Base-by-base conservation (phyloP, 2,888 invertebrate genomes). In the Diarsia mendica region DNA sequence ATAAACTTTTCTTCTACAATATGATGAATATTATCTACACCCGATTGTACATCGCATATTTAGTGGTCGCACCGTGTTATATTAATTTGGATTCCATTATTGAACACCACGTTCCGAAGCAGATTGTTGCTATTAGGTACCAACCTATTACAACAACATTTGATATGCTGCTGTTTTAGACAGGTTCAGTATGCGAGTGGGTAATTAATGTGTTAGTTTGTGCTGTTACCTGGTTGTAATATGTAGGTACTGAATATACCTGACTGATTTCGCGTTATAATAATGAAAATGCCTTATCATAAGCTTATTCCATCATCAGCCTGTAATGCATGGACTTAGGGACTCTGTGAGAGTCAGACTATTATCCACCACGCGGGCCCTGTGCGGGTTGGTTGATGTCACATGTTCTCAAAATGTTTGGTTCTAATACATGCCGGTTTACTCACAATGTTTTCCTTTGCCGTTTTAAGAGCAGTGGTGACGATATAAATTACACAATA, bases 71-170 rank as follows among this genome's bases (percentile, higher is more conserved):
- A 67, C 51, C 3, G 2, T 9, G 44, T 0, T 33, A 15, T 58
- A 68, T 67, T 75, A 61, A 61, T 75, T 67, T 51, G 48, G 75
- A 23, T 67, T 76, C 75, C 75, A 68, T 75, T 61, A 75, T 46
- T 53, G 75, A 76, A 44, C 67, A 46, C 6, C 9, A 23, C 60
- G 60, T 2, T 10, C 9, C 5, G 33, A 9, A 28, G 33, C 13
- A 23, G 46, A 60, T 60, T 51, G 58, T 9, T 55, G 18, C 15
- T 48, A 39, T 8, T 39, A 39, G 8, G 39, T 39, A 39, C 2
- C 39, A 39, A 39, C 39, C 39, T 39, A 18, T 33, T 48, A 15
- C 11, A 33, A 23, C 33, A 23, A 39, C 20, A 46, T 15, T 28
- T 46, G 49, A 67, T 33, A 33, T 9, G 46, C 10, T 51, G 44